Evolutionary conservation across 2,113 vertebrate species (phyloP).

Genomic region (Neoarius graeffei): DNA sequence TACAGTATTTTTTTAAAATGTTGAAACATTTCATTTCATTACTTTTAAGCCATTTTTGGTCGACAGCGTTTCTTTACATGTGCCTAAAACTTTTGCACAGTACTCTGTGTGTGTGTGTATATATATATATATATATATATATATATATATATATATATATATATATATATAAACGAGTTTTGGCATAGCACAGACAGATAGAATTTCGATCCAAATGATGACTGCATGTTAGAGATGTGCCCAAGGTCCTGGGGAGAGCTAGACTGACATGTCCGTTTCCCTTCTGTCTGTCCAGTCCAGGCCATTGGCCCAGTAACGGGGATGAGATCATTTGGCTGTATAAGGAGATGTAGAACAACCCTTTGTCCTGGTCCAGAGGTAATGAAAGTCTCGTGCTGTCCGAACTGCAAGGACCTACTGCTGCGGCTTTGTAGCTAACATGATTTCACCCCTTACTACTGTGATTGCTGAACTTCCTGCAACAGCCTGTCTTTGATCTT

Average conservation of each 20-base stretch:
- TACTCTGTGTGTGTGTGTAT: too few relatives aligned
- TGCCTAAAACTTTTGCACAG: too few relatives aligned
- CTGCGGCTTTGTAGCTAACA: conserved; percentile 52
- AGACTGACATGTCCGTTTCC: conserved; percentile 43
- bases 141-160: too few relatives aligned
- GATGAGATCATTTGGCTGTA: conserved; percentile 53
- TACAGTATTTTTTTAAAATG: too few relatives aligned
- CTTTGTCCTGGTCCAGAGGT: conserved; percentile 50
- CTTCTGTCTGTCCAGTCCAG: conserved; percentile 48
- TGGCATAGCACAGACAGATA: conserved; percentile 12
- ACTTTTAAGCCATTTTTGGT: too few relatives aligned
- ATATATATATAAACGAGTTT: conserved; percentile 25
- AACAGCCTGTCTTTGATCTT: conserved; percentile 58
- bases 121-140: too few relatives aligned
- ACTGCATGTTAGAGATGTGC: conserved; percentile 34
- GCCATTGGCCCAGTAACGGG: conserved; percentile 31
- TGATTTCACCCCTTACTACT: conserved; percentile 57
- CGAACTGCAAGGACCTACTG: conserved; percentile 41
- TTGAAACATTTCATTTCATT: too few relatives aligned
- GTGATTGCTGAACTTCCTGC: conserved; percentile 52
- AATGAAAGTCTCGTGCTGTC: conserved; percentile 53
- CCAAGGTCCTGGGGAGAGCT: conserved; percentile 29
- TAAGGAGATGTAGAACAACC: conserved; percentile 36
- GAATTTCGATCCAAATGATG: conserved; percentile 35
- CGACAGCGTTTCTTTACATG: too few relatives aligned